These are phyloP conservation scores for Sula dactylatra DNA, from an alignment of 2,113 vertebrate genomes.

Conservation along the genomic window DNA sequence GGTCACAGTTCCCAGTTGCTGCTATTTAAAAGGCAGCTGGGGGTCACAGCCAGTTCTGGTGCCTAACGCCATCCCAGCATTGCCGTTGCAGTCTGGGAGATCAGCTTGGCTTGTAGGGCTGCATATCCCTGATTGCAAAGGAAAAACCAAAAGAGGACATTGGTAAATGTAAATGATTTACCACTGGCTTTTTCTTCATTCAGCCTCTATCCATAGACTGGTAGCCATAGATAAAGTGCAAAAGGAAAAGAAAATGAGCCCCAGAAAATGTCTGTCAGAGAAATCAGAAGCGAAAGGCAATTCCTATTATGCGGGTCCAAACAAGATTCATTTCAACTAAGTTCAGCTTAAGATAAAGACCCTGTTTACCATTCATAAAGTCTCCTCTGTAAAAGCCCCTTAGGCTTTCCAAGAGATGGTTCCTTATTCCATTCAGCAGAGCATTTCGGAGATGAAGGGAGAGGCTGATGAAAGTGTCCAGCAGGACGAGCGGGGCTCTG, in stretches of 20 bases:
- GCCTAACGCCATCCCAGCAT: accelerated
- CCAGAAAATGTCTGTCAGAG: neutral
- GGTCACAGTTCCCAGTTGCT: neutral
- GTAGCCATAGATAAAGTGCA: neutral
- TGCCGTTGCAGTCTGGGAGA: neutral
- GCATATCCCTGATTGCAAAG: accelerated
- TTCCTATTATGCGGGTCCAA: neutral
- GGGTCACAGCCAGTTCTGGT: neutral
- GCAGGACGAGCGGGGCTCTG: neutral
- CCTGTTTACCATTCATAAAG: neutral
- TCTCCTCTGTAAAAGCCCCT: neutral
- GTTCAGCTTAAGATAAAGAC: neutral
- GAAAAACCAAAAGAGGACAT: neutral
- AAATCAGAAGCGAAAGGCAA: neutral
- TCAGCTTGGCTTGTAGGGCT: neutral
- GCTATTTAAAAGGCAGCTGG: neutral
- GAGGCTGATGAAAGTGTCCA: neutral
- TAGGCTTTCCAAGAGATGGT: neutral
- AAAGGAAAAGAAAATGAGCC: neutral
- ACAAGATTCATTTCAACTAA: neutral
- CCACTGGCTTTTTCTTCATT: neutral
- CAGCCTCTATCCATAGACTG: neutral
- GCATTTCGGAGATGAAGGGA: neutral
- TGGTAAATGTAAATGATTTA: neutral
- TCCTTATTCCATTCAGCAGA: neutral